phyloP scores from a whole-genome alignment of 2,797 vertebrate genomes.

The Coendou prehensilis region DNA sequence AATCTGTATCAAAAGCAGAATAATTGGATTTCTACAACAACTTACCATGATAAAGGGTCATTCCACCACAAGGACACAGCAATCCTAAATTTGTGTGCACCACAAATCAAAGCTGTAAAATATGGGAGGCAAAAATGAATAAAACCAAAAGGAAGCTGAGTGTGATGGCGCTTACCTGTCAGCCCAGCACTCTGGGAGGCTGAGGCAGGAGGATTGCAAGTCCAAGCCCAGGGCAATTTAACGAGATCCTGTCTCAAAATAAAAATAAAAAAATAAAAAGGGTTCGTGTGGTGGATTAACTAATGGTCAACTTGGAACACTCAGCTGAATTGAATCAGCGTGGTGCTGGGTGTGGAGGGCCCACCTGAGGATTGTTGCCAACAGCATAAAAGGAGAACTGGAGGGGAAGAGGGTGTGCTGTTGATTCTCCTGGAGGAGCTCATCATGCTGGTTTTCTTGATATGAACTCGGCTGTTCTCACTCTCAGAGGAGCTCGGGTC shows the following conservation, averaged over 20 bases:
- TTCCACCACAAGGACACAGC: neutral
- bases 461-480: neutral
- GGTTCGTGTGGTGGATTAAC: neutral
- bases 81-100: neutral
- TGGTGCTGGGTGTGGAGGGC: too few species aligned
- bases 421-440: too few species aligned
- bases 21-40: conserved; percentile 7
- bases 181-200: neutral
- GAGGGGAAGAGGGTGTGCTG: too few species aligned
- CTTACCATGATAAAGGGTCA: neutral
- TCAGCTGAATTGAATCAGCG: too few species aligned
- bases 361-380: too few species aligned
- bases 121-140: neutral
- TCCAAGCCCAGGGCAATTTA: neutral
- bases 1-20: neutral
- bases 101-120: conserved; percentile 21
- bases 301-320: too few species aligned
- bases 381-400: too few species aligned
- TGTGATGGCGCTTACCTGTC: neutral
- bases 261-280: neutral
- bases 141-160: neutral
- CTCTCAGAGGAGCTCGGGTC: neutral
- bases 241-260: neutral
- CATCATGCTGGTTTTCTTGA: neutral
- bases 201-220: neutral